Evolutionary conservation across 2,113 vertebrate genomes (phyloP), one percentile per base, ranked within the genome.

Genomic region (Coreoperca whiteheadi): DNA sequence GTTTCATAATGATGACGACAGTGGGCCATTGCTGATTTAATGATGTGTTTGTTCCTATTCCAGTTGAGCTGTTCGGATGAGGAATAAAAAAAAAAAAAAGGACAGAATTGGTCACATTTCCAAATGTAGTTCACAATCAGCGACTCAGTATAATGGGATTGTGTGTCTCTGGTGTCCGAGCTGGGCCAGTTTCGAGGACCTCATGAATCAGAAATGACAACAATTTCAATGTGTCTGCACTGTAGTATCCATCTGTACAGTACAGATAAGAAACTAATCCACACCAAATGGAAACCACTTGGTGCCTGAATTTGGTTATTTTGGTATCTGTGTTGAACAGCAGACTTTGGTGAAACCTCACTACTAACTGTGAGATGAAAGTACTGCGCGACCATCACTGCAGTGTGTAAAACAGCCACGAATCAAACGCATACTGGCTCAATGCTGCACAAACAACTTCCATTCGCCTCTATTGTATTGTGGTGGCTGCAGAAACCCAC

Each of bases 241-340:
- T 81, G 82, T 86, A 39, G 87, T 81, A 65, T 79, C 74, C 85
- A 12, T 86, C 87, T 92, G 92, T 86, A 89, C 63, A 72, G 76
- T 79, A 75, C 67, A 77, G 92, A 93, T 92, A 93, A 91, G 88
- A 64, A 89, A 86, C 81, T 86, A 89, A 91, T 91, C 87, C 88
- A 71, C 77, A 81, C 70, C 64, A 73, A 87, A 85, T 32, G 46
- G 61, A 89, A 87, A 54, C 75, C 81, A 60, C 61, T 70, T 23
- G 74, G 64, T 56, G 69, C 54, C 66, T 53, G 77, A 81, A 69
- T 91, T 65, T 84, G 77, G 84, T 86, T 83, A 60, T 65, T 82
- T 85, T 82, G 48, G 83, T 84, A 82, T 89, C 87, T 43, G 83
- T 65, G 74, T 64, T 43, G 43, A 53, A 63, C 84, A 85, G 82